Base-by-base conservation (phyloP, 2,888 invertebrate species). In the Blastobasis adustella region DNA sequence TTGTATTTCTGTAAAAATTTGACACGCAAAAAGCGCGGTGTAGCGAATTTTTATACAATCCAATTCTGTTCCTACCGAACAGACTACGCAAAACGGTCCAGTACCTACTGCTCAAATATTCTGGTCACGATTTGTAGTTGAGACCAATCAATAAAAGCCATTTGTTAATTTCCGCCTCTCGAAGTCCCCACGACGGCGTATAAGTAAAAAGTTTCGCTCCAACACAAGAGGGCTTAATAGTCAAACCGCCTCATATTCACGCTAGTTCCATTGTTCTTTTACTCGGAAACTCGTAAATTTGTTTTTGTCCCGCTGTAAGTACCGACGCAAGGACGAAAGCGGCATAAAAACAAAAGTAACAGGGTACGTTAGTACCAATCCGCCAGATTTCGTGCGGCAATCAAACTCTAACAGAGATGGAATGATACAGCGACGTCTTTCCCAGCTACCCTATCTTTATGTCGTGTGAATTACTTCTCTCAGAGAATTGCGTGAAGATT, bases 261-360 rank as follows among this genome's bases (percentile, higher is more conserved):
- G 65, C 57, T 62, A 63, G 59, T 61, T 58, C 61, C 55, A 60
- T 55, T 46, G 54, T 62, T 57, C 54, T 58, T 61, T 59, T 58
- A 60, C 61, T 66, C 56, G 54, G 57, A 56, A 65, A 60, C 58
- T 61, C 63, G 56, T 65, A 64, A 67, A 67, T 65, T 65, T 66
- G 67, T 67, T 64, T 63, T 65, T 64, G 65, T 57, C 41, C 42
- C 52, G 44, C 52, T 58, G 55, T 57, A 59, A 59, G 65, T 58
- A 61, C 48, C 54, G 50, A 48, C 58, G 54, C 58, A 57, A 65
- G 59, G 56, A 52, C 57, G 47, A 58, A 56, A 46, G 45, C 47
- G 43, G 52, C 55, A 61, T 61, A 63, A 63, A 63, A 60, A 58
- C 58, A 54, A 58, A 59, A 66, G 65, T 60, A 65, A 62, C 58